phyloP scores from a whole-genome alignment of 1,140 invertebrate species.

The Nasonia giraulti region DNA sequence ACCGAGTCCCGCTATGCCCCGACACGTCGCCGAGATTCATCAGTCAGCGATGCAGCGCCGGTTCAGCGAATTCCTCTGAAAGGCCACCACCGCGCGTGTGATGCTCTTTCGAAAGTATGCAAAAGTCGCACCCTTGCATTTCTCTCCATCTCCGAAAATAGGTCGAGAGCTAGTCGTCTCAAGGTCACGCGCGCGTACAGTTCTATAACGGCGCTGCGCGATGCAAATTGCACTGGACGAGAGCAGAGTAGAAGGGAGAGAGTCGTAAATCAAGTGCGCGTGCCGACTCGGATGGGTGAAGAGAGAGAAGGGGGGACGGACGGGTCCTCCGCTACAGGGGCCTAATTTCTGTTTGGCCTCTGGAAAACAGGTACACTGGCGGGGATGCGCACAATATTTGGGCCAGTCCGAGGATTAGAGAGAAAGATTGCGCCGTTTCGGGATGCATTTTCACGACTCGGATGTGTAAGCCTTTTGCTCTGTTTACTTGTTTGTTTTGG shows the following conservation, averaged over 20 bases:
- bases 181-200: not conserved
- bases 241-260: conserved; percentile 29
- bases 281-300: conserved; percentile 48
- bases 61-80: not conserved
- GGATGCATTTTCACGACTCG: conserved; percentile 21
- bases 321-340: conserved; percentile 40
- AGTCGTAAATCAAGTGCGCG: conserved; percentile 64
- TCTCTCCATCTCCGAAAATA: conserved; percentile 29
- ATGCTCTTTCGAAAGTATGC: not conserved
- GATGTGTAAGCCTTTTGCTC: conserved; percentile 12
- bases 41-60: not conserved
- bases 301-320: not conserved
- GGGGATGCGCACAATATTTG: conserved; percentile 10
- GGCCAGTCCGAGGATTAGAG: not conserved
- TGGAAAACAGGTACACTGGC: conserved; percentile 34
- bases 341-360: conserved; percentile 45
- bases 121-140: not conserved
- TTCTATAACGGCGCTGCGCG: conserved; percentile 22
- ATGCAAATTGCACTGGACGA: conserved; percentile 41
- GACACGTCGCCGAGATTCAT: not conserved
- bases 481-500: conserved; percentile 40
- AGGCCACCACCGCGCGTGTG: not conserved
- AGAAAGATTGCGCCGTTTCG: conserved; percentile 2
- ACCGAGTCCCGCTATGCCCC: not conserved
- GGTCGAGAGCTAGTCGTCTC: conserved; percentile 12